Conservation (phyloP, 2,888 invertebrate genomes). For the Acrocera orbiculus region DNA sequence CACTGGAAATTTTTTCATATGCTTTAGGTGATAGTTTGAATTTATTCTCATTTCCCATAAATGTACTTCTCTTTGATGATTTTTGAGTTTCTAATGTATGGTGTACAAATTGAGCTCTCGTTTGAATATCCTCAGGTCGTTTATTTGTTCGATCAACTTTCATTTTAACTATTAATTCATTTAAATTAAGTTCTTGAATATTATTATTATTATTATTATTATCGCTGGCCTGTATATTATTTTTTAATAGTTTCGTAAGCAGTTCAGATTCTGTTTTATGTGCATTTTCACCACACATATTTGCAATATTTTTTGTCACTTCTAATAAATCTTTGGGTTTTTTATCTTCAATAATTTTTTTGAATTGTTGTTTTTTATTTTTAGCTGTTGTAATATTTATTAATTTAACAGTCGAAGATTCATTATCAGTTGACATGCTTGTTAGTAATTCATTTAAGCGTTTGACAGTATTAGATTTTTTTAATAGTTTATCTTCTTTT, state of each 20-base stretch:
- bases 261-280: slow-evolving; percentile 50
- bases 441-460: too few species aligned
- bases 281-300: slow-evolving; percentile 43
- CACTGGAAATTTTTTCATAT: slow-evolving; percentile 26
- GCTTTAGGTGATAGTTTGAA: slow-evolving; percentile 8
- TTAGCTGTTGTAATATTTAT: too few species aligned
- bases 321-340: slow-evolving; percentile 19
- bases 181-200: slow-evolving; percentile 22
- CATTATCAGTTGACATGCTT: too few species aligned
- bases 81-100: slow-evolving; percentile 18
- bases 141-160: slow-evolving; percentile 47
- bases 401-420: too few species aligned
- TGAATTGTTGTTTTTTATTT: too few species aligned
- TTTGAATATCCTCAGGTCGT: neutral
- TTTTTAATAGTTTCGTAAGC: slow-evolving; percentile 44
- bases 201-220: neutral
- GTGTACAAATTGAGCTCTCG: slow-evolving; percentile 29
- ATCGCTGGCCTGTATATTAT: slow-evolving; percentile 12
- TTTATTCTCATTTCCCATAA: neutral
- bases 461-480: too few species aligned
- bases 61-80: neutral
- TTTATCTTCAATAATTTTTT: slow-evolving; percentile 14
- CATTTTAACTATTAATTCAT: slow-evolving; percentile 59
- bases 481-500: too few species aligned
- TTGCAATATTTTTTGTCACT: slow-evolving; percentile 58